These are phyloP conservation scores for Orthonychiurus folsomi DNA, from an alignment of 2,888 invertebrate genomes.

Conservation along the genomic window DNA sequence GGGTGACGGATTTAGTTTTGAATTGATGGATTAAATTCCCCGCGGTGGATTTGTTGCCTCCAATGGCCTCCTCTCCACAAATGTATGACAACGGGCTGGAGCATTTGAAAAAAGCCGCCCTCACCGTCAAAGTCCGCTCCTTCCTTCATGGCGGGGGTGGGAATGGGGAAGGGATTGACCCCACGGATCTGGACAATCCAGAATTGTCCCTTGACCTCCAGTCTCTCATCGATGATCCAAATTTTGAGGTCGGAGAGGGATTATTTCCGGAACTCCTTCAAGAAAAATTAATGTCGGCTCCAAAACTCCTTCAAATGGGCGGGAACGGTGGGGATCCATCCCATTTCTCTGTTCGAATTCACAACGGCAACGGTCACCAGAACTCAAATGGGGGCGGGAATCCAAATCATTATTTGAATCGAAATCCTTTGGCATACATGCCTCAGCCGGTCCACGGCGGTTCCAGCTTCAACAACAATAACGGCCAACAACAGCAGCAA, in stretches of 20 bases:
- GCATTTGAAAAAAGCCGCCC: constrained; percentile 50
- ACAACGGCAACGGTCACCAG: constrained; percentile 20
- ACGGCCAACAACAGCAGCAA: constrained; percentile 6
- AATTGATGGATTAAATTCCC: background rate
- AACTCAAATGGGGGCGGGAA: constrained; percentile 18
- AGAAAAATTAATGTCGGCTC: constrained; percentile 41
- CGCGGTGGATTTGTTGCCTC: background rate
- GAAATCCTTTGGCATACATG: constrained; percentile 77
- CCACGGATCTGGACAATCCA: constrained; percentile 81
- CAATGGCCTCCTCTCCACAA: constrained; percentile 53
- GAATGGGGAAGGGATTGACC: constrained; percentile 54
- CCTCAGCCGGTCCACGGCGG: constrained; percentile 83
- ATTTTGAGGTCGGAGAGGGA: constrained; percentile 65
- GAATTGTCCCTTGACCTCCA: constrained; percentile 88
- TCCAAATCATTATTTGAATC: constrained; percentile 47
- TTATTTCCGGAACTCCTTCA: constrained; percentile 75
- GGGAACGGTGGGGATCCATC: constrained; percentile 27
- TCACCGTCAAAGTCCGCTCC: constrained; percentile 40
- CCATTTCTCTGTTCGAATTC: constrained; percentile 36
- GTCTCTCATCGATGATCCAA: constrained; percentile 79
- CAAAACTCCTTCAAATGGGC: constrained; percentile 60
- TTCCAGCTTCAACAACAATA: constrained; percentile 45
- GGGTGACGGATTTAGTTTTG: background rate
- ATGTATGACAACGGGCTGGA: constrained; percentile 70
- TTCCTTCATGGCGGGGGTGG: constrained; percentile 38